phyloP scores from a whole-genome alignment of 2,113 vertebrate species.

The Sebastes fasciatus region DNA sequence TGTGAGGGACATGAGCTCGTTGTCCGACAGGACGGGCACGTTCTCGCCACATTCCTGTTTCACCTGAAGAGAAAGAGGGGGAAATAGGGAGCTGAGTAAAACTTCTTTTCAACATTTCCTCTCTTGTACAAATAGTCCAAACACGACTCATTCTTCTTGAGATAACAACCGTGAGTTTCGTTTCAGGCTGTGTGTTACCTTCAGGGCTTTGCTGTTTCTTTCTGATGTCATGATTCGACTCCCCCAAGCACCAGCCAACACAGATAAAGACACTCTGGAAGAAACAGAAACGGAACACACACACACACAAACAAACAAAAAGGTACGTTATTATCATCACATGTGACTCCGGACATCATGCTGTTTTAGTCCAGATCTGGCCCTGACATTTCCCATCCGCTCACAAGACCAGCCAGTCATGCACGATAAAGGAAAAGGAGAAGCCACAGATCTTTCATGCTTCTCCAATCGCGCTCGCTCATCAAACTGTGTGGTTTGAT shows the following conservation, averaged over 20 bases:
- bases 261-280: conserved; percentile 78
- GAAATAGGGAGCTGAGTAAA: not conserved
- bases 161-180: conserved; percentile 8
- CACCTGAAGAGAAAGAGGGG: conserved; percentile 84
- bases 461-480: conserved; percentile 61
- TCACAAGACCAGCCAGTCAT: conserved; percentile 73
- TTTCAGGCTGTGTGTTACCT: conserved; percentile 85
- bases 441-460: conserved; percentile 57
- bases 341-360: conserved; percentile 56
- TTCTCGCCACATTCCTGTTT: conserved; percentile 99
- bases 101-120: conserved; percentile 2
- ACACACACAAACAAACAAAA: not conserved
- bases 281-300: conserved; percentile 30
- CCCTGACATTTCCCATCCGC: conserved; percentile 59
- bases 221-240: conserved; percentile 91
- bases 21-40: conserved; percentile 94
- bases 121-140: not conserved
- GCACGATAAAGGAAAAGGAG: conserved; percentile 63
- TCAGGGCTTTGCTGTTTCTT: conserved; percentile 98
- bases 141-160: not conserved
- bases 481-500: conserved; percentile 63
- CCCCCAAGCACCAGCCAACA: conserved; percentile 76
- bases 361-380: conserved; percentile 22
- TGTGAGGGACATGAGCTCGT: conserved; percentile 97
- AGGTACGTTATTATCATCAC: conserved; percentile 37